phyloP scores from a whole-genome alignment of 92 coral and sea anemone species.

The Phenganax subtilis region DNA sequence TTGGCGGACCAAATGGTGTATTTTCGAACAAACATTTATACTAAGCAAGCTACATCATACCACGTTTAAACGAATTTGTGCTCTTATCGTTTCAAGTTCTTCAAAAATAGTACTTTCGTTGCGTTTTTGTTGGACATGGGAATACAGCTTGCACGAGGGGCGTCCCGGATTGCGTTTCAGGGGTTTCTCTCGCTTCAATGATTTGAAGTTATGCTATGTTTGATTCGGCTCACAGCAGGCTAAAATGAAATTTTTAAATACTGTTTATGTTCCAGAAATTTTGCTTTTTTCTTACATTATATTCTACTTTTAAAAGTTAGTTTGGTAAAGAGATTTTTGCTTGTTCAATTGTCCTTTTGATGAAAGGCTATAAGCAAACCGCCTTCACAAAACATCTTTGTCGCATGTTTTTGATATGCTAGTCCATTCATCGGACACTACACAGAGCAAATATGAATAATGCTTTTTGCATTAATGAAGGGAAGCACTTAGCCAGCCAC shows the following conservation, averaged over 20 bases:
- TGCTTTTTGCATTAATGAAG: conserved; percentile 12
- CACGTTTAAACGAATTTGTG: too few species aligned
- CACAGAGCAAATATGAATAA: neutral
- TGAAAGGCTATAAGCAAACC: neutral
- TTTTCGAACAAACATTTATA: neutral
- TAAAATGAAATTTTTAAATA: neutral
- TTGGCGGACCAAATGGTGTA: neutral
- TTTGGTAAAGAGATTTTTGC: neutral
- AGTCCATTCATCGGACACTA: neutral
- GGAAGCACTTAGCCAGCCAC: conserved; percentile 4
- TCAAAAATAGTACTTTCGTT: neutral
- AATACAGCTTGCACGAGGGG: neutral
- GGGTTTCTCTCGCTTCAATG: conserved; percentile 3
- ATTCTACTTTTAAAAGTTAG: neutral
- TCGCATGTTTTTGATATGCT: neutral
- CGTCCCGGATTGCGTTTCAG: neutral
- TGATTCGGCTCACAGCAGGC: neutral
- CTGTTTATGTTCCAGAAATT: too few species aligned
- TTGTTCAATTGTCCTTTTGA: neutral
- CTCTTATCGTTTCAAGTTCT: too few species aligned
- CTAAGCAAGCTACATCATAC: neutral
- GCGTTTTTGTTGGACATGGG: neutral
- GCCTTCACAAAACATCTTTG: neutral
- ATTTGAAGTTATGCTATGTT: neutral
- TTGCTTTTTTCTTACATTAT: too few species aligned